Evolutionary conservation across 2,888 invertebrate species (phyloP), one percentile per base, ranked within the genome.

Genomic region (Punctoribates punctum): DNA sequence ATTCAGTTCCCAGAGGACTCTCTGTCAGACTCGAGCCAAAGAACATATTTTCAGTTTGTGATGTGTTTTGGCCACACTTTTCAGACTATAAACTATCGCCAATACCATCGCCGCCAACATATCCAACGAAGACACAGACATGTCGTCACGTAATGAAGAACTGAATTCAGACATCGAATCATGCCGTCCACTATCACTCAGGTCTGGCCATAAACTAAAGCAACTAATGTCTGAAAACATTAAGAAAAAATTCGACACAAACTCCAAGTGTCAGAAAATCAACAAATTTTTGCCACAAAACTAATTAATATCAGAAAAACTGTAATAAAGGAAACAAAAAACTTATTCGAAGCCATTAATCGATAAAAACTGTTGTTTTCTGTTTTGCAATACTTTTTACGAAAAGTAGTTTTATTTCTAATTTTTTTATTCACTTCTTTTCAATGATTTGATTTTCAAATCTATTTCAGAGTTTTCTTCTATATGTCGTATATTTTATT

Each of bases 1-100:
- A 42, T 70, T 70, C 42, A 23, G 20, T 42, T 70, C 70, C 70
- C 70, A 42, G 23, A 6, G 70, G 70, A 46, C 20, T 23, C 11
- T 23, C 70, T 70, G 70, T 70, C 70, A 70, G 23, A 70, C 3
- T 42, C 1, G 20, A 38, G 34, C 70, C 15, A 46, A 38, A 29
- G 38, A 38, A 70, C 70, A 70, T 70, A 70, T 70, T 70, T 70
- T 42, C 46, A 20, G 17, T 23, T n/a, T 29, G 1, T n/a, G 25
- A 15, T 62, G 15, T 29, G 17, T 8, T 70, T 70, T 70, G 70
- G 70, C 70, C 70, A 70, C 70, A 70, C 17, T 34, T 42, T 65
- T 38, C 34, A 15, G 27, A 65, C 65, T 20, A 27, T 27, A 51
- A 20, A 51, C 20, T 4, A 51, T 6, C 8, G 51, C n/a, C 17